A percentile compares a stretch with the other conserved stretches of the same genome.
Evolutionary conservation across 2,113 vertebrate genomes (phyloP).

Genomic region (Indri indri): DNA sequence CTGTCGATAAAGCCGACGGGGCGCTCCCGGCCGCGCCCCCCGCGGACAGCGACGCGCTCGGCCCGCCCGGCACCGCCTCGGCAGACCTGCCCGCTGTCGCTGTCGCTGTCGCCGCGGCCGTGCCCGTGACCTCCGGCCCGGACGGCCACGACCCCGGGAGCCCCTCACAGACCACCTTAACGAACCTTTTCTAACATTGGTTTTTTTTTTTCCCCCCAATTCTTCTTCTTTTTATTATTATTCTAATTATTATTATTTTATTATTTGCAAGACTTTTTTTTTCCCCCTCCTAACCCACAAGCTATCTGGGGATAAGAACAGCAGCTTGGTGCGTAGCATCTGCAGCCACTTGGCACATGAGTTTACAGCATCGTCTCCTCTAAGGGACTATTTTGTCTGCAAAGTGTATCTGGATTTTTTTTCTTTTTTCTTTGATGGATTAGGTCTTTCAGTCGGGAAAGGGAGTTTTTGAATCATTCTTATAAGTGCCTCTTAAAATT

Average conservation of each 20-base stretch:
- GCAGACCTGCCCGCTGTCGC: slow-evolving; percentile 99
- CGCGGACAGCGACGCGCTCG: slow-evolving; percentile 98
- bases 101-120: slow-evolving; percentile 98
- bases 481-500: slow-evolving; percentile 91
- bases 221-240: slow-evolving; percentile 79
- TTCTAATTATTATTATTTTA: slow-evolving; percentile 84
- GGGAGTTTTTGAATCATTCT: slow-evolving; percentile 79
- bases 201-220: slow-evolving; percentile 80
- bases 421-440: slow-evolving; percentile 37
- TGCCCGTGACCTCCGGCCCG: slow-evolving; percentile 94
- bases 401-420: slow-evolving; percentile 79
- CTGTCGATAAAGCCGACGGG: slow-evolving; percentile 99
- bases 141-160: slow-evolving; percentile 99
- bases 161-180: slow-evolving; percentile 99
- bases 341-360: slow-evolving; percentile 92
- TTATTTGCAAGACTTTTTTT: slow-evolving; percentile 83
- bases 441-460: slow-evolving; percentile 69
- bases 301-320: slow-evolving; percentile 85
- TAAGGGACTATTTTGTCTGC: slow-evolving; percentile 76
- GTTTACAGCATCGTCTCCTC: slow-evolving; percentile 86
- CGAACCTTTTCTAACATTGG: slow-evolving; percentile 99
- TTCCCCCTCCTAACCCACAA: slow-evolving; percentile 72
- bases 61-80: slow-evolving; percentile 99
- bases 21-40: slow-evolving; percentile 96
- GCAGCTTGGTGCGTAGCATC: slow-evolving; percentile 93